Evolutionary conservation across 2,888 invertebrate species (phyloP), one percentile per base, ranked within the genome.

Genomic region (Melieria omissa): DNA sequence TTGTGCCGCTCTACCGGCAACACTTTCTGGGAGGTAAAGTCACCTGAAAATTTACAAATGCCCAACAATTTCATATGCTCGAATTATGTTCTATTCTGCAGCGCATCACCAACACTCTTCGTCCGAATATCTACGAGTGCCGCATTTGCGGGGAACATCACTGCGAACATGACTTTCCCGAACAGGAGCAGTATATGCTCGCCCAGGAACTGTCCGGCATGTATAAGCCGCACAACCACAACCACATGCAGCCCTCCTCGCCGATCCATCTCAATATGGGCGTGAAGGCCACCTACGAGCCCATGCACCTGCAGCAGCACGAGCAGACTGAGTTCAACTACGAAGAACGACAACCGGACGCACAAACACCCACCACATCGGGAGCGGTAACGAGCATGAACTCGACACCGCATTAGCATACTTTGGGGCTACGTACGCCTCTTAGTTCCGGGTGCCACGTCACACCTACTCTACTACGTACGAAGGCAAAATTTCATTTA

Each of bases 31-130:
- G 92, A 95, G 90, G 96, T 95, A 29, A 29, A 29, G 29, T 29
- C 29, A 29, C 29, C 29, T 29, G 87, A 82, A 66, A 54, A 42
- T 1, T 7, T 29, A 12, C 41, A 54, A 58, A 10, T 8, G 9
- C 12, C 4, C 54, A 2, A 62, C 8, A 58, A 12, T 41, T 46
- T 14, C 5, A 52, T 10, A 54, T 5, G 1, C 16, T 52, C 49
- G 41, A 4, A 41, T 6, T 4, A 29, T 29, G 10, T 6, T 57
- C 14, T 41, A 70, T 14, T 29, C 52, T 73, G 47, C 62, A 95
- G 95, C 95, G 93, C 91, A 86, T 95, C 65, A 90, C 90, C 80
- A 90, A 91, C 82, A 91, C 95, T 6, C 89, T 94, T 74, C 91
- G 92, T 77, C 94, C 95, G 6, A 91, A 92, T 74, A 89, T 94